Base-by-base conservation (phyloP, 2,888 invertebrate genomes). In the Odontocerum albicorne region DNA sequence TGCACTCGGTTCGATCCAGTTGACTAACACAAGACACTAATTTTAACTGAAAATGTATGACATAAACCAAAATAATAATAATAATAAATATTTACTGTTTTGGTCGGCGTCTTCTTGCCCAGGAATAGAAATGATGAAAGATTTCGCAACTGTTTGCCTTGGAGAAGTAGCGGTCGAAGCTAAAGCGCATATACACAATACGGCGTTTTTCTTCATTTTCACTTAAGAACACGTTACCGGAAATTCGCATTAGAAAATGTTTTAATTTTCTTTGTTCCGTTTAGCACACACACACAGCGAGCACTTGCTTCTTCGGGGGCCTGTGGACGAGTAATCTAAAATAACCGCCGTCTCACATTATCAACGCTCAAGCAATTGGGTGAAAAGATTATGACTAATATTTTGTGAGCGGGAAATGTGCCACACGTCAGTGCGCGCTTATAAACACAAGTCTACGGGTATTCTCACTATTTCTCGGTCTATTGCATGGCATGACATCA, bases 121-220 rank as follows among this genome's bases (percentile, higher is more conserved):
- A 13, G 56, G 40, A 45, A 56, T 55, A 38, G 55, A 19, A 15
- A 39, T 33, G 38, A 51, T 38, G 42, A 56, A 35, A 36, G 52
- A 46, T 32, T 46, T 42, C 36, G 20, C 38, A 21, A 39, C 45
- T 13, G 20, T 38, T 16, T 46, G 43, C 10, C 32, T 19, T 15
- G 8, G 27, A 32, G 31, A 13, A n/a, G 51, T 21, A 10, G 55
- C 32, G 17, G 47, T 31, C 2, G 59, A 44, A n/a, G 57, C 59
- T 15, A 60, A 27, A 16, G 59, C 56, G 45, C 59, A 60, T 42
- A 60, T 50, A 44, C 56, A 60, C 45, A 57, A 13, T 7, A 57
- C 57, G 13, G 59, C 59, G 54, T 54, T 60, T 46, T 60, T 60
- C 59, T 60, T 60, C 59, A 60, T 60, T 15, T 17, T 56, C 32